Conservation (phyloP, 2,797 vertebrate genomes). For the Natrix natrix region DNA sequence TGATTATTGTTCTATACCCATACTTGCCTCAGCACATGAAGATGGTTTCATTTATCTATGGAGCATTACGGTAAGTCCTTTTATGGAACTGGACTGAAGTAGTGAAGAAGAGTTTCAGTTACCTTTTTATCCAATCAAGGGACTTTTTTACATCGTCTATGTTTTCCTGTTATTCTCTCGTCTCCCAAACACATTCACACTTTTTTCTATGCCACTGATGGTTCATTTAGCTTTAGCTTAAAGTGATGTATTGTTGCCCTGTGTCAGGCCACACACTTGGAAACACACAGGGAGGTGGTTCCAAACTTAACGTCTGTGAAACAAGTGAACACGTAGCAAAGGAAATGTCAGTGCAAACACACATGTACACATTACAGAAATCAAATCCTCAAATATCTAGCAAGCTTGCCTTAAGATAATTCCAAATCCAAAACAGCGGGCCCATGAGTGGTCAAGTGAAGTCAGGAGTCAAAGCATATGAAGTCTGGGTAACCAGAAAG, state of each 20-base stretch:
- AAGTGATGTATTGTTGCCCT: neutral
- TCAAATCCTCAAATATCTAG: neutral
- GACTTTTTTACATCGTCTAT: neutral
- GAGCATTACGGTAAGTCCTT: constrained; percentile 8
- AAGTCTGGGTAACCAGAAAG: neutral
- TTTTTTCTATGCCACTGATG: neutral
- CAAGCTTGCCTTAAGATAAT: neutral
- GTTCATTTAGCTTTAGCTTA: neutral
- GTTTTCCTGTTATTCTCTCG: neutral
- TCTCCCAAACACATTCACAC: neutral
- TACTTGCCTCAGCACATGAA: constrained; percentile 33
- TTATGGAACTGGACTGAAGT: neutral
- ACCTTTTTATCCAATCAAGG: neutral
- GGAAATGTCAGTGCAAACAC: neutral
- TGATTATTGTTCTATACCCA: neutral
- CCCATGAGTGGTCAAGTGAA: neutral
- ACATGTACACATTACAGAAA: neutral
- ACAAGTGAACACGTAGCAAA: neutral
- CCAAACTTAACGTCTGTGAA: neutral
- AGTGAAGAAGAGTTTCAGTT: neutral
- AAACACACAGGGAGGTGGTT: neutral
- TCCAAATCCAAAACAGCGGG: neutral
- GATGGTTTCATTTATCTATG: constrained; percentile 20
- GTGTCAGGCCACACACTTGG: neutral
- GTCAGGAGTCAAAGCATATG: neutral